Percentiles rank a stretch among this genome's conserved stretches.
These are phyloP conservation scores for Smittia aterrima DNA, from an alignment of 2,888 invertebrate genomes.

Conservation along the genomic window DNA sequence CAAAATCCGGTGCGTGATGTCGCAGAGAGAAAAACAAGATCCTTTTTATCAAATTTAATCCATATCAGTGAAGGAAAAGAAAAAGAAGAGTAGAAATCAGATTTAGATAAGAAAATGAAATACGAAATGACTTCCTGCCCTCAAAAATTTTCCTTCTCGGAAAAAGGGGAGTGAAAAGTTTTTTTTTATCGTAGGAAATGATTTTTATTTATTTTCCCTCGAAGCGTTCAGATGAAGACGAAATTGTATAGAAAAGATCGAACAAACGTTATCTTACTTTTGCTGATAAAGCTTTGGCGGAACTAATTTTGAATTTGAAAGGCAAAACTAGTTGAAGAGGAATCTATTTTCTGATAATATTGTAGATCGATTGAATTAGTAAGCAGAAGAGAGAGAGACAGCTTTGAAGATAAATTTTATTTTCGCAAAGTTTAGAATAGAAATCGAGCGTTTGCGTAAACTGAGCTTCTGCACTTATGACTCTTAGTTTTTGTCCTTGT, in stretches of 20 bases:
- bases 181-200: neutral
- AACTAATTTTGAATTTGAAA: neutral
- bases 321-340: neutral
- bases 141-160: no score
- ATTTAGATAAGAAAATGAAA: constrained; percentile 10
- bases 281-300: constrained; percentile 1
- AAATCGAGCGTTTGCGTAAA: no score
- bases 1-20: no score
- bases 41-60: constrained; percentile 11
- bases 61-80: neutral
- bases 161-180: neutral
- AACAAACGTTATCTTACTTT: neutral
- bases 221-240: neutral
- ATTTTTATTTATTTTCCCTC: neutral
- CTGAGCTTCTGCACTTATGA: no score
- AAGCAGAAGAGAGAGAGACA: neutral
- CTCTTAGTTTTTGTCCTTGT: neutral
- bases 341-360: neutral
- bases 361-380: neutral
- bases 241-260: neutral
- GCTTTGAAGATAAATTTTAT: neutral
- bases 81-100: constrained; percentile 1
- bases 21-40: no score
- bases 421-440: constrained; percentile 1
- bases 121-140: constrained; percentile 7